These are phyloP conservation scores for Acropternis orthonyx DNA, from an alignment of 2,797 vertebrate genomes.

Conservation along the genomic window DNA sequence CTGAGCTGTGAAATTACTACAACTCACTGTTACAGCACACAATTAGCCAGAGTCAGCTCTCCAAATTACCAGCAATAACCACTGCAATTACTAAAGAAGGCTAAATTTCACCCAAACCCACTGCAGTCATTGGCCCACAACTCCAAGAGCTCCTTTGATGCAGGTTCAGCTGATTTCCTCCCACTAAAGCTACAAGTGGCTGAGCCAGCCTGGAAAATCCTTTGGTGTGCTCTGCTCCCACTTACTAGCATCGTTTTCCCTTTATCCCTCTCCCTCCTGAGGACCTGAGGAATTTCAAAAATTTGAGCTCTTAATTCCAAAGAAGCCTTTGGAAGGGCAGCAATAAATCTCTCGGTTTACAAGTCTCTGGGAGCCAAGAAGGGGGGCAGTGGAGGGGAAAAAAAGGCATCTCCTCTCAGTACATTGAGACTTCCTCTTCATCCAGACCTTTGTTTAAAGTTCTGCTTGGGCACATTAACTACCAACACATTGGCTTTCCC, in stretches of 20 bases:
- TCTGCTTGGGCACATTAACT: slow-evolving; percentile 31
- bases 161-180: not conserved
- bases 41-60: not conserved
- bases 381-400: not conserved
- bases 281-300: slow-evolving; percentile 65
- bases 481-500: not conserved
- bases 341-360: slow-evolving; percentile 56
- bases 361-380: slow-evolving; percentile 19
- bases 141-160: not conserved
- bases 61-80: not conserved
- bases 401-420: not conserved
- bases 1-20: not conserved
- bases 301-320: slow-evolving; percentile 60
- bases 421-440: not conserved
- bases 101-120: not conserved
- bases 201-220: not conserved
- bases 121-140: not conserved
- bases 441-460: slow-evolving; percentile 41
- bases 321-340: slow-evolving; percentile 20
- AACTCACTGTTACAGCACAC: not conserved
- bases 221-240: not conserved
- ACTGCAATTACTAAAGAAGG: not conserved
- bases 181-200: not conserved
- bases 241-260: not conserved
- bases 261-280: slow-evolving; percentile 36